Evolutionary conservation across 2,888 invertebrate genomes (phyloP).

Genomic region (Morinoia aosen): DNA sequence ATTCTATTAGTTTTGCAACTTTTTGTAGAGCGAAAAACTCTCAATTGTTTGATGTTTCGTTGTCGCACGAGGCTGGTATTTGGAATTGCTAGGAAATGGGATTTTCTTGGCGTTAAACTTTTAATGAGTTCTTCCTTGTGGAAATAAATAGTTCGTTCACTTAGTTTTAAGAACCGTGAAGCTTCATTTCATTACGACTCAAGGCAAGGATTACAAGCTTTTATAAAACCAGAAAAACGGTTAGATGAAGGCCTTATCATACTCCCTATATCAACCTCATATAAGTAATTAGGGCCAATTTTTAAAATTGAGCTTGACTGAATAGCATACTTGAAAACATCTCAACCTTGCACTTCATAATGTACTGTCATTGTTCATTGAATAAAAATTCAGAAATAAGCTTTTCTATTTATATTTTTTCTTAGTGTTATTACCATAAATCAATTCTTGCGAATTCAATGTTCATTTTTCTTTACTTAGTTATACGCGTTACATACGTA

Average conservation of each 20-base stretch:
- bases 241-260: neutral
- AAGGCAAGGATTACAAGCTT: neutral
- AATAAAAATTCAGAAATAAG: neutral
- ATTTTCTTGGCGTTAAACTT: neutral
- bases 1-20: neutral
- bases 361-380: neutral
- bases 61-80: neutral
- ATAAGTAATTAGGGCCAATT: neutral
- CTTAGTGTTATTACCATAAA: neutral
- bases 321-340: no score
- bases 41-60: neutral
- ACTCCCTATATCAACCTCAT: neutral
- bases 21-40: neutral
- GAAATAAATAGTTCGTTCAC: neutral
- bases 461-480: neutral
- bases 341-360: no score
- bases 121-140: neutral
- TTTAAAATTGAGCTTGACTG: no score
- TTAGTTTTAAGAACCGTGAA: neutral
- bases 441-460: neutral
- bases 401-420: neutral
- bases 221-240: neutral
- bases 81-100: neutral
- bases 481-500: neutral
- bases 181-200: neutral